Conservation (phyloP, 1,140 invertebrate species). For the Hylaeus volcanicus region DNA sequence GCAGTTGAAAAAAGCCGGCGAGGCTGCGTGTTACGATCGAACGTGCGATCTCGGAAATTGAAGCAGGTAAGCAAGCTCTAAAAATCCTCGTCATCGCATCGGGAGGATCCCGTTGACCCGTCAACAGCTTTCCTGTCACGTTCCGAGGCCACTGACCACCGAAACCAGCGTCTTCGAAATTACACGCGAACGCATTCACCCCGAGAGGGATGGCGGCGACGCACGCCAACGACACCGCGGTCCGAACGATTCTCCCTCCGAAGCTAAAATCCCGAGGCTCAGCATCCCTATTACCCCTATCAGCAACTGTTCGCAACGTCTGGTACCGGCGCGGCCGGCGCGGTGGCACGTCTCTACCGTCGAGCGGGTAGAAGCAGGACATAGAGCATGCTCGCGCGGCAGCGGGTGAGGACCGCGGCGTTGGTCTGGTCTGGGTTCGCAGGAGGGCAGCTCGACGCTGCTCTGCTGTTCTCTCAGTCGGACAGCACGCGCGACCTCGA, state of each 20-base stretch:
- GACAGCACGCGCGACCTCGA: constrained; percentile 67
- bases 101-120: no score
- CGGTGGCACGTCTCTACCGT: background rate
- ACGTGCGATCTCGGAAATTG: no score
- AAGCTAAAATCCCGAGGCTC: background rate
- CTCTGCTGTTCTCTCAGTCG: constrained; percentile 56
- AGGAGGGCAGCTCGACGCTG: constrained; percentile 59
- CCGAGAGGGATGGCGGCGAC: no score
- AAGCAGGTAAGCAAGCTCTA: no score
- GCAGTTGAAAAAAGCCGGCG: no score
- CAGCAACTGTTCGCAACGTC: background rate
- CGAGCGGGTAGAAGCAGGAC: background rate
- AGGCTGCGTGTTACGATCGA: no score
- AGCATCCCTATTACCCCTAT: background rate
- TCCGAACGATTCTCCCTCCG: no score
- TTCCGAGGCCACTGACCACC: no score
- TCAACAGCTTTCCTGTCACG: no score
- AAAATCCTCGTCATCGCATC: no score
- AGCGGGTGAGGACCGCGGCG: constrained; percentile 51
- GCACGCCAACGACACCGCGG: no score
- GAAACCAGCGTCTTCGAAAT: no score
- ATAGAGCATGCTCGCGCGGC: constrained; percentile 52
- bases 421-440: constrained; percentile 59
- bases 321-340: background rate
- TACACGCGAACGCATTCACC: background rate